Evolutionary conservation across 2,113 vertebrate species (phyloP).

Genomic region (Grallaria varia): DNA sequence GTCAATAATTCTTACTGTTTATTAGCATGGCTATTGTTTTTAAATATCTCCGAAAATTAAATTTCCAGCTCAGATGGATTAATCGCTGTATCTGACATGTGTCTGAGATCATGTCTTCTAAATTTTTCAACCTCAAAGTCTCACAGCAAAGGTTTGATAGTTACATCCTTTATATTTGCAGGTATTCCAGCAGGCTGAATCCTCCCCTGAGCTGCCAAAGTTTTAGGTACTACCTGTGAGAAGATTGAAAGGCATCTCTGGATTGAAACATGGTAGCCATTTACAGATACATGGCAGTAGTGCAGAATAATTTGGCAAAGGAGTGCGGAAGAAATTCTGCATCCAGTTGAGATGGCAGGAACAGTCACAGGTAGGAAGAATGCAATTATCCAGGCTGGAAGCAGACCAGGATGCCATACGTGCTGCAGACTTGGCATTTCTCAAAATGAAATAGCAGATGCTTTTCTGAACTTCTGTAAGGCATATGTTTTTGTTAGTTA

Average conservation of each 20-base stretch:
- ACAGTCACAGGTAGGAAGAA: slow-evolving; percentile 40
- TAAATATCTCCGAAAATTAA: neutral
- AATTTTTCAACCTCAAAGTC: neutral
- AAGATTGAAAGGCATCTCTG: neutral
- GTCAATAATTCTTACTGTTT: neutral
- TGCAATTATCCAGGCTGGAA: slow-evolving; percentile 13
- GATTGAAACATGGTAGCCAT: neutral
- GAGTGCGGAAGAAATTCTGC: neutral
- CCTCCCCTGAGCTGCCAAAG: neutral
- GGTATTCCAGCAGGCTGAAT: neutral
- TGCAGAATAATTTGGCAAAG: neutral
- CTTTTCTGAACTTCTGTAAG: slow-evolving; percentile 22
- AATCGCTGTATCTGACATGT: neutral
- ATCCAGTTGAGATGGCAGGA: neutral
- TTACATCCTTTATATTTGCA: neutral
- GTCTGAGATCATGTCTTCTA: neutral
- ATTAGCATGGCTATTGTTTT: neutral
- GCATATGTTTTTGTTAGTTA: slow-evolving; percentile 3
- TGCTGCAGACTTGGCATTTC: slow-evolving; percentile 1
- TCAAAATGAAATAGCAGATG: slow-evolving; percentile 43
- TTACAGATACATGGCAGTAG: neutral
- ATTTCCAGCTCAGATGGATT: neutral
- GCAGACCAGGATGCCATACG: neutral
- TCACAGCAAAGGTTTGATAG: neutral
- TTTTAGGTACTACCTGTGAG: neutral